Base-by-base conservation (phyloP, 2,888 invertebrate genomes). In the Torymus auratus region DNA sequence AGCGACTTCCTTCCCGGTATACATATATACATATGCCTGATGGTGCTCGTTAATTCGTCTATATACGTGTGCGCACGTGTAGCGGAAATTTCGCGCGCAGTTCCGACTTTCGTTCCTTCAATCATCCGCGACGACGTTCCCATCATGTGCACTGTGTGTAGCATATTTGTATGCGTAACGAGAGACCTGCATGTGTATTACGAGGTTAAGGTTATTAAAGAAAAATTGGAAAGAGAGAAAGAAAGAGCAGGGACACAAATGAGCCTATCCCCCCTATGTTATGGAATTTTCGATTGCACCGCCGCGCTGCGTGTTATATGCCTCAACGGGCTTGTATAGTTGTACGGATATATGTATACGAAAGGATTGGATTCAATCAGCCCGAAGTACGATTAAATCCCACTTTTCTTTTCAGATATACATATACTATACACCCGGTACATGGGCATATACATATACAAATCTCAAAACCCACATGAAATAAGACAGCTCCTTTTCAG, bases 311-410 rank as follows among this genome's bases (percentile, higher is more conserved):
- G 14, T 28, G 28, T 28, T 28, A 28, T 28, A 28, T 28, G 28
- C 28, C 3, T 28, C 28, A 60, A 60, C 11, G 23, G 23, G 23
- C 20, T 11, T 23, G 20, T 61, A 52, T 50, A 20, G 28, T 28
- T 28, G 3, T 5, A 5, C 28, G 28, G 1, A 28, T 28, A 28
- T 28, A 28, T 28, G 3, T 28, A 28, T 28, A 28, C 28, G 58
- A 52, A 61, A 71, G 69, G 58, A 71, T 71, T 52, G 72, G 17
- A 62, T 72, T 72, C 62, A 72, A 72, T 72, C 72, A 62, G 28
- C 17, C 41, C 17, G 58, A 20, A 20, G 14, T 50, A 15, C 70
- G 70, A 71, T 71, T 71, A 71, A 71, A 71, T 52, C 71, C 61
- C 71, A 61, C 72, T 72, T 72, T 72, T 62, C 62, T 55, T 71